phyloP scores from a whole-genome alignment of 2,888 invertebrate species.

The Heliconius ismenius region DNA sequence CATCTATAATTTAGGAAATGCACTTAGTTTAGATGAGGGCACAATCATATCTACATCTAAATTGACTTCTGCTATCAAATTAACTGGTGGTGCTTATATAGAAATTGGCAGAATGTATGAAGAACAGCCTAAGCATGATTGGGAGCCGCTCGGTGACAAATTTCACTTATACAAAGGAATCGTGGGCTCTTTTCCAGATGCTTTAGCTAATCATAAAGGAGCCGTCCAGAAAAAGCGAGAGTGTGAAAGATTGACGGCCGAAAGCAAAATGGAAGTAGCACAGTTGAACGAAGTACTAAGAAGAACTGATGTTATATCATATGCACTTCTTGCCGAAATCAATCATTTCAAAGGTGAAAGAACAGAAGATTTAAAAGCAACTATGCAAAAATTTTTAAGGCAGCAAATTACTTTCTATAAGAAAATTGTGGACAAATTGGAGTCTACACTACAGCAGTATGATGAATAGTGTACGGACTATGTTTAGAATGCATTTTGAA shows the following conservation, averaged over 20 bases:
- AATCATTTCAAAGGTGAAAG: conserved; percentile 95
- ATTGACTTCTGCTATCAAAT: conserved; percentile 90
- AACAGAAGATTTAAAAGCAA: conserved; percentile 90
- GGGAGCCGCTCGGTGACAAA: conserved; percentile 94
- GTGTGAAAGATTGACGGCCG: conserved; percentile 89
- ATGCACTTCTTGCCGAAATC: conserved; percentile 96
- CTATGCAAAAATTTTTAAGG: conserved; percentile 92
- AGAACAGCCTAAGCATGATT: conserved; percentile 93
- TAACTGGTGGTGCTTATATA: conserved; percentile 94
- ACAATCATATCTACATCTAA: conserved; percentile 83
- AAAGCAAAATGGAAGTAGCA: conserved; percentile 91
- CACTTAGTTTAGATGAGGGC: conserved; percentile 90
- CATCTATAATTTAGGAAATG: conserved; percentile 91
- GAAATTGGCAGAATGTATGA: conserved; percentile 94
- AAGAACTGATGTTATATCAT: conserved; percentile 95
- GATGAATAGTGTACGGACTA: conserved; percentile 62
- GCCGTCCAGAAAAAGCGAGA: conserved; percentile 94
- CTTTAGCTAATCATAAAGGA: conserved; percentile 93
- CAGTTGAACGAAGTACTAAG: conserved; percentile 91
- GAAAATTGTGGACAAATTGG: conserved; percentile 88
- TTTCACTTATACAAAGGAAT: conserved; percentile 97
- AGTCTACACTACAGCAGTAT: conserved; percentile 79
- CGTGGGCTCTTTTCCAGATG: conserved; percentile 94
- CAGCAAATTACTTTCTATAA: conserved; percentile 97
- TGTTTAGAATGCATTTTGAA: conserved; percentile 37